phyloP scores from a whole-genome alignment of 1,140 invertebrate genomes.

The Pachypsylla venusta region DNA sequence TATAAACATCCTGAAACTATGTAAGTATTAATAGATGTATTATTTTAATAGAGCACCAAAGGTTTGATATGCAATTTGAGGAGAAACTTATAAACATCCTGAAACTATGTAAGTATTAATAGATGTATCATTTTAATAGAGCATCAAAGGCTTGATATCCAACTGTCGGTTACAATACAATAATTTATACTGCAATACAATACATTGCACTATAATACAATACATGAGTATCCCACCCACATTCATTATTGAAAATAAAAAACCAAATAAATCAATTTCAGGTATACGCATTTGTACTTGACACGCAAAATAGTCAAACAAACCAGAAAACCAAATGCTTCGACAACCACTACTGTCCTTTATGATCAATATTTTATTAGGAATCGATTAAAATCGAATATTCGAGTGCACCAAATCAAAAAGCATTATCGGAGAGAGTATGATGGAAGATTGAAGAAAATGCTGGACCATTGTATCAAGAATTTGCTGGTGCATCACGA shows the following conservation, averaged over 20 bases:
- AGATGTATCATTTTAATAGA: neutral
- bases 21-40: no score
- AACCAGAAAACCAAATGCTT: neutral
- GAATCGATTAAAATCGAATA: neutral
- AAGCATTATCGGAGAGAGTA: neutral
- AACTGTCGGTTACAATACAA: neutral
- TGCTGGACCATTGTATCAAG: neutral
- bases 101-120: neutral
- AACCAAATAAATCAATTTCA: neutral
- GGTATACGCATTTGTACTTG: neutral
- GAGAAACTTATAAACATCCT: neutral
- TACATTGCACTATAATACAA: neutral
- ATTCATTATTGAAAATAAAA: neutral
- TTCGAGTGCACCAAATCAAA: neutral
- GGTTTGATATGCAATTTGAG: no score
- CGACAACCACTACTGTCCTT: neutral
- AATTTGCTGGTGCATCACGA: neutral
- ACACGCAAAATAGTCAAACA: neutral
- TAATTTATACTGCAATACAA: neutral
- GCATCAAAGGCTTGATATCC: neutral
- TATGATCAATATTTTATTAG: neutral
- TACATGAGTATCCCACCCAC: neutral
- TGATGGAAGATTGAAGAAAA: neutral
- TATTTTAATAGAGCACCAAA: no score
- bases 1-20: neutral